Evolutionary conservation across 2,888 invertebrate species (phyloP), one percentile per base, ranked within the genome.

Genomic region (Athripsodes cinereus): DNA sequence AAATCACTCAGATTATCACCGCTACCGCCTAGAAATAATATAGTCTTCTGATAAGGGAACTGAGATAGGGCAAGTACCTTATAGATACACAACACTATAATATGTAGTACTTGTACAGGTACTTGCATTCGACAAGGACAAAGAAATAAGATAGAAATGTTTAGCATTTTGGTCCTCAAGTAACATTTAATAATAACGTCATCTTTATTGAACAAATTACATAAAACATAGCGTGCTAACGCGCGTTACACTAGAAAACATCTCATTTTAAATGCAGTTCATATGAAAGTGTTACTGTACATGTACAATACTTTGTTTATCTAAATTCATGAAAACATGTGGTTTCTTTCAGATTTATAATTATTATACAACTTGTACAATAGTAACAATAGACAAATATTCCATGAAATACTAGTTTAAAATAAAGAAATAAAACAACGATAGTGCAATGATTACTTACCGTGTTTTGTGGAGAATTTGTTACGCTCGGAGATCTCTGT

Each of bases 401-500:
- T 26, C 26, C 26, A 6, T 26, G 5, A 26, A 40, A 40, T n/a
- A 40, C 13, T 8, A 13, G 26, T 1, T 19, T 47, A 10, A 48
- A 2, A n/a, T 18, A 22, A 49, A 48, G 19, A 51, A 55, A 48
- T 20, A 44, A 48, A 19, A 26, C 31, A 48, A 61, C 53, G 52
- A 31, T 57, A n/a, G 48, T 47, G 53, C 53, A 35, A 49, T 13
- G 40, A 62, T 22, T 40, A 79, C 81, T 80, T 69, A 81, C 81
- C 70, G 79, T 76, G 70, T 76, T 79, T 68, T 76, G 81, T 62
- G 85, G 84, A 66, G 82, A 82, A 74, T 81, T 84, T 73, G 82
- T 81, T 68, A 82, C 81, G 76, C 85, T 86, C 67, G 86, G 86
- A 67, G 86, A 86, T 70, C 86, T 80, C 71, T 86, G 85, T 70